These are phyloP conservation scores for Drosophila gunungcola DNA, from an alignment of 1,140 invertebrate genomes.

Conservation along the genomic window DNA sequence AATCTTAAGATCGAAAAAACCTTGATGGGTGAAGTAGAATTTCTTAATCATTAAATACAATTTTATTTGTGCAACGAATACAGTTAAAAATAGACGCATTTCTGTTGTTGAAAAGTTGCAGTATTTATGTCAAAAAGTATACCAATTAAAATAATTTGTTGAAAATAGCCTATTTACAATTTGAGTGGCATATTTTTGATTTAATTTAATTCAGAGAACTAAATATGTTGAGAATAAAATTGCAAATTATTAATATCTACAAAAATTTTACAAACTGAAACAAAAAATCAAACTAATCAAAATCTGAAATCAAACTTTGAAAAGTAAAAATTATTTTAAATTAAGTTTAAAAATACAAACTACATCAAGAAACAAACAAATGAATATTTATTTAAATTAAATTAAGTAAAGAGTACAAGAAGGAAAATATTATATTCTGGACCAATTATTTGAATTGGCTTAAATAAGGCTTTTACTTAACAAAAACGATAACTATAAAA, in stretches of 20 bases:
- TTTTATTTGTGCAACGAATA: background rate
- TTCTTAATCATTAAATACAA: slow-evolving; percentile 9
- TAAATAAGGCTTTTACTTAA: too few species aligned
- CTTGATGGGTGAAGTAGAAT: slow-evolving; percentile 2
- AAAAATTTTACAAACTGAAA: background rate
- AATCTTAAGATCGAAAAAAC: background rate
- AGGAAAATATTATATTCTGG: too few species aligned
- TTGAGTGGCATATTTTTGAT: slow-evolving; percentile 1
- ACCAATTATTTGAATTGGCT: too few species aligned
- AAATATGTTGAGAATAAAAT: too few species aligned
- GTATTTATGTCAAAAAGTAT: background rate
- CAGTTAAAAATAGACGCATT: slow-evolving; percentile 3
- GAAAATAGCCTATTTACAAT: slow-evolving; percentile 7
- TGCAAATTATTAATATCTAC: too few species aligned
- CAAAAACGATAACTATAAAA: too few species aligned
- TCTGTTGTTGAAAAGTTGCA: background rate
- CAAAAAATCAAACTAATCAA: background rate
- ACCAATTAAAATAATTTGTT: slow-evolving; percentile 31
- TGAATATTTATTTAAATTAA: too few species aligned
- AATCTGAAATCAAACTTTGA: too few species aligned
- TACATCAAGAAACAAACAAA: background rate
- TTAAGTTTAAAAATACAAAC: slow-evolving; percentile 2
- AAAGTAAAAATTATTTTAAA: too few species aligned
- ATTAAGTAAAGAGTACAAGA: too few species aligned
- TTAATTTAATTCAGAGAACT: background rate